Base-by-base conservation (phyloP, 1,140 invertebrate genomes). In the Cardiocondyla obscurior region DNA sequence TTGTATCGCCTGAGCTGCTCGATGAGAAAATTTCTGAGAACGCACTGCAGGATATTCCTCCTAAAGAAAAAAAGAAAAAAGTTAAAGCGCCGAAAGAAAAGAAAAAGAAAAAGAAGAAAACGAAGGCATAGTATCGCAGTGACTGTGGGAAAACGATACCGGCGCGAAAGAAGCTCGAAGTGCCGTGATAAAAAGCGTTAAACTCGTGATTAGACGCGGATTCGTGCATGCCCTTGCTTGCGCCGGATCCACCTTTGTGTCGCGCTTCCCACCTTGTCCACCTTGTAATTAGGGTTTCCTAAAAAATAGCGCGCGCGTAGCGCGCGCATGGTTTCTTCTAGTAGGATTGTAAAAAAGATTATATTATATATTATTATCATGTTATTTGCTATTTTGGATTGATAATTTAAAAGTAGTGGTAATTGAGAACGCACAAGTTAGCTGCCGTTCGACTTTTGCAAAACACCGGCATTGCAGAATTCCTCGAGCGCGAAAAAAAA, bases 71-170 rank as follows among this genome's bases (percentile, higher is more conserved):
- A 39, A 84, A 51, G 77, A n/a, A 53, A 83, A 72, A 44, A 64
- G 22, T 4, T 46, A 46, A 30, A 79, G 77, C 55, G 16, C 22
- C 12, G 53, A 19, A 25, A 83, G 83, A 25, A 51, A 87, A 55
- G 44, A 81, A 70, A 60, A 79, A 60, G 25, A 60, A 3, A 58
- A 58, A 7, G 22, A 51, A 22, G n/a, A 3, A 1, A 51, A 25
- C 69, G 81, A n/a, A n/a, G n/a, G n/a, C n/a, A 73, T 60, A 70
- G 51, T 65, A 77, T 81, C 77, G 69, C 77, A 67, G 86, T 85
- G 86, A 89, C 92, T 93, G 92, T 93, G 92, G 92, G 92, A 93
- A 92, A 93, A 92, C 87, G 90, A 93, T 92, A 90, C 73, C 53
- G 84, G 83, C 85, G 81, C 74, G 55, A 87, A 88, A 88, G 86